Percentiles rank a stretch among this genome's conserved stretches.
Evolutionary conservation across 2,888 invertebrate species (phyloP).

Genomic region (Tinea semifulvella): DNA sequence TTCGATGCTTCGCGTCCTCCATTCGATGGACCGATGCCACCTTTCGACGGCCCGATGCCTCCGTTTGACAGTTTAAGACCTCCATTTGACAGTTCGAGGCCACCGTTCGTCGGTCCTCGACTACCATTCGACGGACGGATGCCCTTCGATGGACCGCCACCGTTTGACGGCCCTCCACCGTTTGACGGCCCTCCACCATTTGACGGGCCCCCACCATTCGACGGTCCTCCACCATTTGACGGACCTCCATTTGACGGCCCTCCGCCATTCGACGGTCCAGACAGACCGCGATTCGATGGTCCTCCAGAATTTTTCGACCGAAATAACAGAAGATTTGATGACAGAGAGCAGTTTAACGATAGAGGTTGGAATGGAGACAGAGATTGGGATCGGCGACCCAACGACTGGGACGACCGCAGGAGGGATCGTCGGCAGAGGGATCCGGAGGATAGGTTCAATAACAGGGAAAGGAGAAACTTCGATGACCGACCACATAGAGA

Average conservation of each 20-base stretch:
- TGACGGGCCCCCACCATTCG: constrained; percentile 20
- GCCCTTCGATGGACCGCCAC: constrained; percentile 24
- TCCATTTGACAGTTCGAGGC: constrained; percentile 23
- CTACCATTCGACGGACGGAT: constrained; percentile 22
- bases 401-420: constrained; percentile 32
- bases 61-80: constrained; percentile 25
- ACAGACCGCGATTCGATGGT: constrained; percentile 29
- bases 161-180: constrained; percentile 26
- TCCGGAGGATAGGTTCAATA: constrained; percentile 25
- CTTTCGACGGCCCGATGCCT: constrained; percentile 25
- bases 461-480: constrained; percentile 25
- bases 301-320: constrained; percentile 54
- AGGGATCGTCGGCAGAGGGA: constrained; percentile 33
- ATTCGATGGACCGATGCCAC: constrained; percentile 27
- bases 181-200: constrained; percentile 16
- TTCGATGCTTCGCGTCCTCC: constrained; percentile 25
- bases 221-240: constrained; percentile 24
- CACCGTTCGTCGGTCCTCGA: constrained; percentile 14
- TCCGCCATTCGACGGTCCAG: constrained; percentile 28
- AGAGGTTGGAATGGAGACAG: constrained; percentile 44
- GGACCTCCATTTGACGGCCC: constrained; percentile 25
- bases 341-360: constrained; percentile 44
- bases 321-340: constrained; percentile 42
- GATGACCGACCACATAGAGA: constrained; percentile 27
- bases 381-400: constrained; percentile 37